These are phyloP conservation scores for Drosophila repleta DNA, from an alignment of 1,140 invertebrate genomes.

Conservation along the genomic window DNA sequence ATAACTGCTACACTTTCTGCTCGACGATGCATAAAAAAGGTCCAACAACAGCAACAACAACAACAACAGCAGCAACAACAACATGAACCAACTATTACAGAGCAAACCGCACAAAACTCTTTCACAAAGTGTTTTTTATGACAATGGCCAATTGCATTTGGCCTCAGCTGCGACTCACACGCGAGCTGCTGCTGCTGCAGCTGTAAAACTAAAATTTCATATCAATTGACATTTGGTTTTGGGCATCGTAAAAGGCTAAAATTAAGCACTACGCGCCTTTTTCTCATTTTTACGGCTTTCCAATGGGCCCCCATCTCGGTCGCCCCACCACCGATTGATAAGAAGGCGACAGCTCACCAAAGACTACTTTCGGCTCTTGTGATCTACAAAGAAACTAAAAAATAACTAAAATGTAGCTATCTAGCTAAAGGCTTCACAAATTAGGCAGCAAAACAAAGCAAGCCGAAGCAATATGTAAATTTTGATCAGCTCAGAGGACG, in stretches of 20 bases:
- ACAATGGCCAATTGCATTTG: constrained; percentile 78
- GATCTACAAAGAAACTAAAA: constrained; percentile 13
- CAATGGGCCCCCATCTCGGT: constrained; percentile 35
- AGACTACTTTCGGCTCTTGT: constrained; percentile 35
- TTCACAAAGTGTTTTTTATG: constrained; percentile 82
- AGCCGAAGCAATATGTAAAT: constrained; percentile 40
- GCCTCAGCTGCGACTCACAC: constrained; percentile 52
- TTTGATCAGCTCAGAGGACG: constrained; percentile 17
- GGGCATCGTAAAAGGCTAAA: constrained; percentile 70
- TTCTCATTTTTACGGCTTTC: constrained; percentile 68
- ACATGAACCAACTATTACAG: constrained; percentile 16
- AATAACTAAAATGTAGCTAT: constrained; percentile 10
- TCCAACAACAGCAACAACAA: constrained; percentile 47
- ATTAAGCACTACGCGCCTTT: constrained; percentile 44
- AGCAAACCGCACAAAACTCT: constrained; percentile 65
- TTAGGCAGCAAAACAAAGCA: constrained; percentile 25
- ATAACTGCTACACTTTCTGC: constrained; percentile 81
- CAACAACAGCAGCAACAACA: constrained; percentile 28
- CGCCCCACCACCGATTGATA: constrained; percentile 29
- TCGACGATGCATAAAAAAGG: constrained; percentile 81
- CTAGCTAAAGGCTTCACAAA: constrained; percentile 18
- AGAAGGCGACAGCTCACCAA: constrained; percentile 30
- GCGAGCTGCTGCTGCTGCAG: constrained; percentile 51
- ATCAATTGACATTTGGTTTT: constrained; percentile 78
- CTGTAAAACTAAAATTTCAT: constrained; percentile 76